Evolutionary conservation across 64 coral and sea anemone genomes (phyloP), one percentile per base, ranked within the genome.

Genomic region (Platygyra sinensis): DNA sequence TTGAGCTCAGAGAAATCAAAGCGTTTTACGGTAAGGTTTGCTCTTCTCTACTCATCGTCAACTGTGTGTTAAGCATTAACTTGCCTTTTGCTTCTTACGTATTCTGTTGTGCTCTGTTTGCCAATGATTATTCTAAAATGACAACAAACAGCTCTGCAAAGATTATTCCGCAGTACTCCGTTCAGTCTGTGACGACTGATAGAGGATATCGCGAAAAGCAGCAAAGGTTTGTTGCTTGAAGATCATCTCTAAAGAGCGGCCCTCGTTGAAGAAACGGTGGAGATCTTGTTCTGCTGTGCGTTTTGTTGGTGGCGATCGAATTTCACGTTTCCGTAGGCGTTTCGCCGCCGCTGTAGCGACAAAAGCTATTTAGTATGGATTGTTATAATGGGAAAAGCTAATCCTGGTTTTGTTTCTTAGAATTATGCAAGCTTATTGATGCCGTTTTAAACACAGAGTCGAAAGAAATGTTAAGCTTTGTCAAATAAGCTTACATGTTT

Each of bases 1-100:
- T 62, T 95, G 54, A 95, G 93, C 61, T 95, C 93, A 5, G 90
- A 92, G 90, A 92, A 92, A 67, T 92, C 90, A 5, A 92, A 92
- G 75, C 90, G 90, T 16, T 92, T 92, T 62, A 92, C 90, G 90
- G 90, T 92, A 92, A 91, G 89, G 52, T 76, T 46, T 91, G 32
- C 39, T 22, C 55, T 72, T 55, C 24, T 75, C 17, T 13, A 65
- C 25, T 30, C 22, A 18, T 73, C 49, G 7, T 59, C 12, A 57
- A 57, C 10, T 72, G 42, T 72, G 24, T 51, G 67, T 73, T 51
- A 12, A 27, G 62, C 60, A 29, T 33, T 15, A 0, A 9, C 32
- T 10, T n/a, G 28, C 57, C 54, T 10, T 16, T 31, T 29, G 39
- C 29, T 33, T 62, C 15, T 36, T 30, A 55, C 63, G 10, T 71